Base-by-base conservation (phyloP, 2,888 invertebrate species). In the Drosophila phalerata region DNA sequence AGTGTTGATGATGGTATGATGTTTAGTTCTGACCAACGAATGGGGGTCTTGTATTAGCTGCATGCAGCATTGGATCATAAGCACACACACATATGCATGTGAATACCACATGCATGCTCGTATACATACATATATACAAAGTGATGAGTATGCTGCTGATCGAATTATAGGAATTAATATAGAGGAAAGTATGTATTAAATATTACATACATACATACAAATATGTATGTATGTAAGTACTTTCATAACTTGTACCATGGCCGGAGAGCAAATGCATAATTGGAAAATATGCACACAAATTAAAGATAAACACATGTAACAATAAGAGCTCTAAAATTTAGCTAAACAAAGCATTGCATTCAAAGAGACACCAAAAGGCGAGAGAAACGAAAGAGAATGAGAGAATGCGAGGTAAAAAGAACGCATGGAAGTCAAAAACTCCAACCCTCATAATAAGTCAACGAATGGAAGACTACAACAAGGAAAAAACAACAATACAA, bases 271-370 rank as follows among this genome's bases (percentile, higher is more conserved):
- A 71, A 70, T 53, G 65, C 69, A 75, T 80, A 85, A 84, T 84
- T 83, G 74, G 73, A 80, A 83, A 88, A 85, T 82, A 66, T 79
- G 82, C 77, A 85, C 77, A 65, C 60, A 73, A 87, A 85, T 82
- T 73, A 69, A 72, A 88, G 73, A 88, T 77, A 88, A 88, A 77
- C 81, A 87, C 77, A 85, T 81, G 73, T 73, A 88, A 88, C 75
- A 83, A 77, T 88, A 73, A 77, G 77, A 88, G 78, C 71, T 73
- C 60, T 58, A 75, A 79, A 85, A 85, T 77, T 77, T 65, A 74
- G 77, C 85, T 67, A 85, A 85, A 83, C 83, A 83, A 88, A 82
- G 85, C 83, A 58, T 62, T 85, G 86, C 83, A 85, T 85, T 82
- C 58, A 82, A 79, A 85, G 71, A 71, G 64, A 75, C 64, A 71